Base-by-base conservation (phyloP, 2,888 invertebrate species). In the Harpalus rufipes region DNA sequence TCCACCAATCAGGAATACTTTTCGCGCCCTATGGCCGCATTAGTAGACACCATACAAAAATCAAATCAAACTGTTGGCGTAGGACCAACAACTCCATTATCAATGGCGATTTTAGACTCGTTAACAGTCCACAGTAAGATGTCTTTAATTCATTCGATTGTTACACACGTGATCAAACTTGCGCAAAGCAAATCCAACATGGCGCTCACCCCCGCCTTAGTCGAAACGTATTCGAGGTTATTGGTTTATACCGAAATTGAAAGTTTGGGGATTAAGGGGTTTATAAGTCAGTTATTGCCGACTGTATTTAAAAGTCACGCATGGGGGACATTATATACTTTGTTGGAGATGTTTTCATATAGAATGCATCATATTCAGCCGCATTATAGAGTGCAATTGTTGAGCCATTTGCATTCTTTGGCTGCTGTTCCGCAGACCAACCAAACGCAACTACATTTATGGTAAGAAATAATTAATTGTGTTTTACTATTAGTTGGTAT, bases 241-340 rank as follows among this genome's bases (percentile, higher is more conserved):
- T 91, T 99, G 80, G 98, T 98, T 0, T 99, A 99, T 89, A 98
- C 97, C 7, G 99, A 99, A 92, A 98, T 98, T 82, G 99, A 99
- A 91, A 97, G 98, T 14, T 92, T 99, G 78, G 98, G 99, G 41
- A 98, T 99, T 86, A 99, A 99, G 92, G 98, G 97, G 81, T 98
- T 98, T 90, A 96, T 98, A 87, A 96, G 97, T 96, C 97, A 98
- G 91, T 91, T 98, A 63, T 91, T 99, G 87, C 98, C 98, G 0
- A 96, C 95, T 32, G 98, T 98, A 58, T 97, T 97, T 89, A 97
- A 97, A 90, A 96, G 96, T 12, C 97, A 98, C 88, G 97, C 97
- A 0, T 98, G 98, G 98, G 97, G 97, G 21, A 98, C 97, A 83
- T 92, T 99, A n/a, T 98, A 98, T 90, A 98, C 98, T 0, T 92